Base-by-base conservation (phyloP, 2,113 vertebrate species). In the Buteo buteo region DNA sequence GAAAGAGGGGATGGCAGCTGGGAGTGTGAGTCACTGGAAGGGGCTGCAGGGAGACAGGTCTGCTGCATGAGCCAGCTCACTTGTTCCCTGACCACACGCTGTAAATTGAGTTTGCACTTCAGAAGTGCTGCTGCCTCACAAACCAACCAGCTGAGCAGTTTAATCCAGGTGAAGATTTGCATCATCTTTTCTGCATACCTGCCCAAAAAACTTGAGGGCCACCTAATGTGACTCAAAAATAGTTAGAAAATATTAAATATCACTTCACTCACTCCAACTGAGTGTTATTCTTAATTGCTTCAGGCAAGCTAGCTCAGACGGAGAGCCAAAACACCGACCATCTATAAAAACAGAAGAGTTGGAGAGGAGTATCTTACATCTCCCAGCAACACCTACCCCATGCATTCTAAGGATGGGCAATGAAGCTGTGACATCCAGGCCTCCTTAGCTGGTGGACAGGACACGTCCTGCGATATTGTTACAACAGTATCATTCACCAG, bases 401-500 rank as follows among this genome's bases (percentile, higher is more conserved):
- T 0, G 3, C 1, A 1, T 18, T 26, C 42, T 31, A 28, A 52
- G 55, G 34, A 28, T 4, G 10, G n/a, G 25, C 50, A 62, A 44
- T 0, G 2, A 45, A 52, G 20, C 19, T 16, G 54, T 9, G 40
- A 20, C 45, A 44, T 16, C 45, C 65, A 66, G 25, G 20, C 29
- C 17, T 42, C 29, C 50, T 54, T 22, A 21, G 40, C 52, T 54
- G 21, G 24, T 1, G 4, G 34, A 36, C 29, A 55, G 54, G 73
- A 15, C 26, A 8, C 1, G 5, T 6, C 28, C 4, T 1, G 1
- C 0, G 1, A 42, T 16, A 62, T 10, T n/a, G 32, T 12, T 62
- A 6, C 1, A n/a, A 22, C 31, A 42, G 44, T 7, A 21, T 36
- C 34, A 7, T 29, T 65, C 36, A 17, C 16, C 38, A 61, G 59